Evolutionary conservation across 2,113 vertebrate species (phyloP), one percentile per base, ranked within the genome.

Genomic region (Dendrocopos noguchii): DNA sequence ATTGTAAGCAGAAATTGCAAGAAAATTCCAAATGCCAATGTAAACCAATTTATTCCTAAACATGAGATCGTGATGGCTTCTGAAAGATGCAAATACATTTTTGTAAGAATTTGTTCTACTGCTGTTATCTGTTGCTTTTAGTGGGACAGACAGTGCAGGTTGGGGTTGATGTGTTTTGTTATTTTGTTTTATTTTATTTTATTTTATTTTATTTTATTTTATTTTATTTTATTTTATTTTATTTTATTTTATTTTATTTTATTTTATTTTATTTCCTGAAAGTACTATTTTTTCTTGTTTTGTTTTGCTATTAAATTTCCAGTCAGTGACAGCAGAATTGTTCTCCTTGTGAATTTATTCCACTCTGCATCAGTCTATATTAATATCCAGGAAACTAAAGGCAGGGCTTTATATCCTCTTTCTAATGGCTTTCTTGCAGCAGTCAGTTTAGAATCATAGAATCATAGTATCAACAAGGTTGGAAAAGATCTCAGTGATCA

Each of bases 401-500:
- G 12, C 46, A 72, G 34, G 8, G 19, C 18, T 81, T 92, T 84
- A 76, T 81, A 31, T 81, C 2, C 0, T 91, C 44, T 88, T 90
- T 19, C 25, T 87, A 68, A 85, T 60, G 74, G 65, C 17, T 86
- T 93, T 47, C 50, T 78, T 93, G 77, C 73, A 80, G 47, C 56
- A 64, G 31, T 59, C 1, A 0, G 15, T 55, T 90, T 80, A 57
- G 34, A 36, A 36, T 36, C 34, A 36, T 36, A 36, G 34, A 36
- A 36, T 36, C 34, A 36, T 36, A 36, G 34, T 8, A 36, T 36
- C 34, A 36, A 36, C 34, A 36, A 36, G 34, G 34, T 36, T 36
- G 34, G 34, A 36, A 9, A 36, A 36, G 34, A 36, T 36, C 34
- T 36, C 34, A 36, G 34, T 8, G 34, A 36, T 36, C 34, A 36